Percentiles rank a stretch among this genome's conserved stretches.
phyloP scores from a whole-genome alignment of 2,797 vertebrate species.

The Enteromius fasciolatus region DNA sequence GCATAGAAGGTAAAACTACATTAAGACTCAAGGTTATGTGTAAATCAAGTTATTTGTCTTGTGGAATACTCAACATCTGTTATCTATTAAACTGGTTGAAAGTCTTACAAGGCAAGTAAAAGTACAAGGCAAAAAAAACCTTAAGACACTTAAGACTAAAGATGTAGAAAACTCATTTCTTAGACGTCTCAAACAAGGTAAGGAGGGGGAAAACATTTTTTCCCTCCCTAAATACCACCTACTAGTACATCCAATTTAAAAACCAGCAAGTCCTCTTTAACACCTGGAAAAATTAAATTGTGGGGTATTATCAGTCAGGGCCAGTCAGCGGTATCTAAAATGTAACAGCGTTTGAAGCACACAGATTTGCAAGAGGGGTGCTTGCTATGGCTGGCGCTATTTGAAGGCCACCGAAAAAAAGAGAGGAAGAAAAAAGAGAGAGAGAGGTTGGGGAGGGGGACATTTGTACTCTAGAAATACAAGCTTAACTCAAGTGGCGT shows the following conservation, averaged over 20 bases:
- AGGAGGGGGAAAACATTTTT: constrained; percentile 24
- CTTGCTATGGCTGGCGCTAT: constrained; percentile 69
- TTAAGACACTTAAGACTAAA: constrained; percentile 30
- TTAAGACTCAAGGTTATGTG: not conserved
- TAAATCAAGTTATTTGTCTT: not conserved
- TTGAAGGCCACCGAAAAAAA: constrained; percentile 44
- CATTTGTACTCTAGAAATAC: constrained; percentile 55
- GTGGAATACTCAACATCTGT: not conserved
- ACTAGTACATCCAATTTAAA: constrained; percentile 72
- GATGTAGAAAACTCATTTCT: constrained; percentile 59
- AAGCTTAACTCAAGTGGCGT: constrained; percentile 58
- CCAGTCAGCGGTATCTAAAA: constrained; percentile 76
- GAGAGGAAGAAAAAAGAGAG: constrained; percentile 30
- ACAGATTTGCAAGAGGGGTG: constrained; percentile 62
- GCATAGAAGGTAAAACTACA: not conserved
- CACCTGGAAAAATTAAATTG: constrained; percentile 76
- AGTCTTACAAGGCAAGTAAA: not conserved
- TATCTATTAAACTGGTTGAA: not conserved
- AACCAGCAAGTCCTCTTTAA: constrained; percentile 74
- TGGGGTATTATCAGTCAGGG: constrained; percentile 72
- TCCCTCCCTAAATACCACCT: constrained; percentile 66
- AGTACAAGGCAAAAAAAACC: not conserved
- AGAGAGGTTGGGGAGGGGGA: constrained; percentile 14
- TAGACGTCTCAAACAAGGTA: constrained; percentile 57
- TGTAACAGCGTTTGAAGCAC: constrained; percentile 66